Evolutionary conservation across 2,888 invertebrate species (phyloP).

Genomic region (Melinaea menophilus): DNA sequence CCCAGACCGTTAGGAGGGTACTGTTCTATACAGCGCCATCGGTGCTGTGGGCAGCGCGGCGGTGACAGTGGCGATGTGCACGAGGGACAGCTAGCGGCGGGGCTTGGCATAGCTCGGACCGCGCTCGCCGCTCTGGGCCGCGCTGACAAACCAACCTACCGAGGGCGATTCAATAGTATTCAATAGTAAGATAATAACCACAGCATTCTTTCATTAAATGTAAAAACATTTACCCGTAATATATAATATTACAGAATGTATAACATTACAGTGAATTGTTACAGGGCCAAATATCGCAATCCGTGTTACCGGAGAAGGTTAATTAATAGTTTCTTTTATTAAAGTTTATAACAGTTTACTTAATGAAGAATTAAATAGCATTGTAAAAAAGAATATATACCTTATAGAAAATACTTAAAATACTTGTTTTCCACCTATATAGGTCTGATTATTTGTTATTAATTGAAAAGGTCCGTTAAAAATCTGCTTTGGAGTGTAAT

Average conservation of each 20-base stretch:
- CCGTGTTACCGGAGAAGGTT: too few relatives aligned
- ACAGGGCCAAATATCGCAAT: constrained; percentile 9
- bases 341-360: not conserved
- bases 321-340: not conserved
- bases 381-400: too few relatives aligned
- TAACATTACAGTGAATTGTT: constrained; percentile 6
- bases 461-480: too few relatives aligned
- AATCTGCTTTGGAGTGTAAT: too few relatives aligned
- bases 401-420: too few relatives aligned
- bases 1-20: constrained; percentile 71
- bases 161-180: constrained; percentile 62
- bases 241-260: not conserved
- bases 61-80: constrained; percentile 48
- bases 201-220: too few relatives aligned
- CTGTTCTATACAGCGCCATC: constrained; percentile 60
- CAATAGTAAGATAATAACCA: too few relatives aligned
- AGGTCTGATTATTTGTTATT: too few relatives aligned
- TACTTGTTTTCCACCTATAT: too few relatives aligned
- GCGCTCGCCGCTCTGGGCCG: constrained; percentile 87
- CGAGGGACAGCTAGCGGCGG: constrained; percentile 79
- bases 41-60: constrained; percentile 61
- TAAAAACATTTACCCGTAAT: too few relatives aligned
- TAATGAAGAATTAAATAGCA: too few relatives aligned
- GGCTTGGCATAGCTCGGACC: constrained; percentile 70
- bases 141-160: constrained; percentile 83